Evolutionary conservation across 1,140 invertebrate genomes (phyloP), one percentile per base, ranked within the genome.

Genomic region (Bacillus rossius): DNA sequence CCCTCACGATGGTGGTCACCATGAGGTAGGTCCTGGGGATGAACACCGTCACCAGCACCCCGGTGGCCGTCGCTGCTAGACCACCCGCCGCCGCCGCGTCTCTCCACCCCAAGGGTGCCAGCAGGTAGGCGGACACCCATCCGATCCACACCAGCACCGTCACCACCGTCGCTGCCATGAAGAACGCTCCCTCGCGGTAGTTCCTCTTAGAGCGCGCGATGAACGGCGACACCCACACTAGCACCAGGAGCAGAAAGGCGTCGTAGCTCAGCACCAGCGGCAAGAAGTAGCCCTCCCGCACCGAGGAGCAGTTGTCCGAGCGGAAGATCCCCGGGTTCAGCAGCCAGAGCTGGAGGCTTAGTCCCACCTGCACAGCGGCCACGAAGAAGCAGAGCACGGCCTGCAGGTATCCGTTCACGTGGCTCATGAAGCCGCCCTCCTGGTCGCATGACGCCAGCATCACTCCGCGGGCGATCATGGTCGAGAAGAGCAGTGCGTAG

Each of bases 1-100:
- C 76, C 20, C 75, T 70, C n/a, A 77, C 75, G 23, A 78, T 75
- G 2, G 79, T 76, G 2, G 79, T 69, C 0, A 81, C 78, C 65
- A 85, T 83, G 50, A 81, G 67, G 55, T 82, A 82, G 0, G 81
- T 78, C 55, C 82, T 76, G 0, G 83, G 83, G 59, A 84, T 77
- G 52, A 82, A 81, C 14, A 85, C 73, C 1, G 77, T 70, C 7
- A 79, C 69, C 3, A 84, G 65, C 16, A 83, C 71, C 0, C 76
- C 72, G 48, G 79, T 79, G 1, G 80, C 80, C 2, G 78, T 79
- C 8, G 74, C 73, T 40, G 82, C 70, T 4, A 84, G 62, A 8
- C 81, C 81, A n/a, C 79, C 59, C 8, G 81, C 79, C n/a, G 83
- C 67, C n/a, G 77, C 73, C 0, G 77, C 74, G 64, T 84, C 80